A percentile compares a stretch with the other conserved stretches of the same genome.
These are phyloP conservation scores for Syrrhaptes paradoxus DNA, from an alignment of 2,113 vertebrate genomes.

Conservation along the genomic window DNA sequence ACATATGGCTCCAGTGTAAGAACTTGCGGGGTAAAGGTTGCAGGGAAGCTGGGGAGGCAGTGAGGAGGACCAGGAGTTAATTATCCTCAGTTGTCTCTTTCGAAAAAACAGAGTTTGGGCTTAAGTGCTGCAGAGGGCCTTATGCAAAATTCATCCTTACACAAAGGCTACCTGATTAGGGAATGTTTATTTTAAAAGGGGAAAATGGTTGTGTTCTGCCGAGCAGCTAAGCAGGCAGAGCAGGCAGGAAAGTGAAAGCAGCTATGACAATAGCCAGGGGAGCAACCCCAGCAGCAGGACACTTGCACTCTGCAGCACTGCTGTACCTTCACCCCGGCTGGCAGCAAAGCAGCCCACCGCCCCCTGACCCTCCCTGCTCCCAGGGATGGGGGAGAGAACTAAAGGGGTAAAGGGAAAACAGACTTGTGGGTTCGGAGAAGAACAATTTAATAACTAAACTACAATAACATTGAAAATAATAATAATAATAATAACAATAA, in stretches of 20 bases:
- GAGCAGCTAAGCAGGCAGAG: not conserved
- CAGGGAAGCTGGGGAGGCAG: not conserved
- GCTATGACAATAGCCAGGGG: slow-evolving; percentile 22
- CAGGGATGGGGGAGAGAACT: no score
- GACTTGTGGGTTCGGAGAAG: no score
- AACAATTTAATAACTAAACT: no score
- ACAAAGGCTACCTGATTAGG: slow-evolving; percentile 52
- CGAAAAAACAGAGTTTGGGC: not conserved
- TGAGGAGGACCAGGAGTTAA: not conserved
- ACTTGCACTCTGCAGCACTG: not conserved
- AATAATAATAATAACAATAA: no score
- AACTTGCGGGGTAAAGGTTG: not conserved
- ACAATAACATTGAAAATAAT: no score
- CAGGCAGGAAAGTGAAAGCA: slow-evolving; percentile 1
- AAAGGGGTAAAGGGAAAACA: no score
- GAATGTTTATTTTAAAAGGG: slow-evolving; percentile 58
- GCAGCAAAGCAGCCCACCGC: no score
- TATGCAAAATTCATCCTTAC: not conserved
- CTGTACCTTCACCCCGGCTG: no score
- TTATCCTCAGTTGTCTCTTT: not conserved
- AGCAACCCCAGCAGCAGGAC: rapidly evolving
- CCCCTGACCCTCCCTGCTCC: no score
- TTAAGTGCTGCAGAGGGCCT: not conserved
- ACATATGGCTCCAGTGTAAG: not conserved
- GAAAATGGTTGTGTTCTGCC: slow-evolving; percentile 5